Evolutionary conservation across 2,113 vertebrate genomes (phyloP), one percentile per base, ranked within the genome.

Genomic region (Gambusia affinis): DNA sequence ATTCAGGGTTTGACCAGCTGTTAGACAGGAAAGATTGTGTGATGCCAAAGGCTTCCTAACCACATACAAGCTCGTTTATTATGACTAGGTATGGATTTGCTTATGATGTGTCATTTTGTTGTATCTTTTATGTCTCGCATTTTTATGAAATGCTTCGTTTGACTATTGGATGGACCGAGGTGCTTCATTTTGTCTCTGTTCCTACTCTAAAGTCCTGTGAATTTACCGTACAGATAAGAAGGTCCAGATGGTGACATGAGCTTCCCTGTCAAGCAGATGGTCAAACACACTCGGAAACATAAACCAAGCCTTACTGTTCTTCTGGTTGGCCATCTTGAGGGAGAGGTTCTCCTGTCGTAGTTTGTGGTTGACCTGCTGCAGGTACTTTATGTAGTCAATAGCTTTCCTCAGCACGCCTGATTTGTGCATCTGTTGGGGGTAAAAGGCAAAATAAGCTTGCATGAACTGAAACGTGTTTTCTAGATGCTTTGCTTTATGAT

Each of bases 351-450:
- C 98, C 87, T 99, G 98, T 4, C 98, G 95, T 69, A 99, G 94
- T 73, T 98, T 99, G 77, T 98, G 97, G 86, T 99, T 99, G 83
- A 95, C 93, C 85, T 99, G 98, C 82, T 99, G 97, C 68, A 99
- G 90, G 89, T 99, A 97, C 73, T 97, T 98, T 88, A 99, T 99
- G 89, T 98, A 99, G 88, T 99, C 98, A 4, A 99, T 99, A 69
- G 98, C 97, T 87, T 99, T 99, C 75, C 95, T 95, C 87, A 99
- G 84, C 63, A 99, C 96, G 2, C 97, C 97, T 4, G 98, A 99
- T 82, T 99, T 99, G 82, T 99, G 98, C 96, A 99, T 97, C 97
- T 98, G 81, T n/a, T 17, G 66, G 37, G 68, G 37, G 10, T 83
- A 11, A 64, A 51, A 61, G 28, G 27, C n/a, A 37, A 4, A 73